phyloP scores from a whole-genome alignment of 2,113 vertebrate species.

The Atrichornis clamosus region DNA sequence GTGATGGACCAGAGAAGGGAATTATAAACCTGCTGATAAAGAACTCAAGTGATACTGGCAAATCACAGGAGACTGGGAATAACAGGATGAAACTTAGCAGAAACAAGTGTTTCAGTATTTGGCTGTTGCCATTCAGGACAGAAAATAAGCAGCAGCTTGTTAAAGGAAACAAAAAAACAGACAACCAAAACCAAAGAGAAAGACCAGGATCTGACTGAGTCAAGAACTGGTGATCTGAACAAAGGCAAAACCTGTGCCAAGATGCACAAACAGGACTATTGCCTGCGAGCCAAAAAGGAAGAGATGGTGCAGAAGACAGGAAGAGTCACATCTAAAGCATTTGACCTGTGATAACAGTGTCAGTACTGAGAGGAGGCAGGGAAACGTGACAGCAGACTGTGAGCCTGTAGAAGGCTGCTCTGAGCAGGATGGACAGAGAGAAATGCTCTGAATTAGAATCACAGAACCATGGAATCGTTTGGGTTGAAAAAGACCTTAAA shows the following conservation, averaged over 20 bases:
- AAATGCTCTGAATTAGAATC: background rate
- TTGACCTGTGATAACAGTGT: background rate
- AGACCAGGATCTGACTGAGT: background rate
- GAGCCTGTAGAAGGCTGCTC: background rate
- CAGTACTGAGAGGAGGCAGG: background rate
- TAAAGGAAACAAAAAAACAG: background rate
- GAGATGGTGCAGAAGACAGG: background rate
- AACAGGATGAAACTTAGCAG: background rate
- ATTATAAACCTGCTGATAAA: background rate
- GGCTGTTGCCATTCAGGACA: background rate
- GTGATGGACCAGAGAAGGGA: rapidly evolving
- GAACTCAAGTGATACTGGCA: rapidly evolving
- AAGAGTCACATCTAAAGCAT: background rate
- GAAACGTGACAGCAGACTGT: background rate
- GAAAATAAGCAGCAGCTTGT: background rate
- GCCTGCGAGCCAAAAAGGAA: background rate
- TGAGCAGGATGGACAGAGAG: background rate
- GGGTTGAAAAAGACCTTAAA: background rate
- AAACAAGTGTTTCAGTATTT: background rate
- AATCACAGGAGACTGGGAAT: background rate
- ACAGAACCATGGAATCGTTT: background rate
- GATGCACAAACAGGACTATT: background rate
- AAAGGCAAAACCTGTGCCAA: background rate
- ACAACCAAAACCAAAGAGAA: background rate
- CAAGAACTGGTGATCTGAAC: rapidly evolving